phyloP scores from a whole-genome alignment of 1,140 invertebrate genomes.

The Aphidius ervi region DNA sequence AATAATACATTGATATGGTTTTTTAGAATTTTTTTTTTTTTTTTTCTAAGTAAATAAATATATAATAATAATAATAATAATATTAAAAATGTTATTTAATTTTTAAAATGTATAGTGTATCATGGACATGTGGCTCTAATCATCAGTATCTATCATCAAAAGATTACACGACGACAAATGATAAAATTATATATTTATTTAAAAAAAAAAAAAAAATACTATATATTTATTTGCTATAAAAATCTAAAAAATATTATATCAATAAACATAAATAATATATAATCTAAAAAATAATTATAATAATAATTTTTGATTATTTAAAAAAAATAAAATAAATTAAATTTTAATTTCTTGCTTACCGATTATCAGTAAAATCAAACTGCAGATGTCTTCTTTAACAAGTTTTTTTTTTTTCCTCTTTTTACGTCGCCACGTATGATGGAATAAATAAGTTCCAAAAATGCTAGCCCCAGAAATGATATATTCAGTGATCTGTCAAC shows the following conservation, averaged over 20 bases:
- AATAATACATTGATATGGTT: slow-evolving; percentile 10
- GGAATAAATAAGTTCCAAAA: background rate
- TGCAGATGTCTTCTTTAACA: too few species aligned
- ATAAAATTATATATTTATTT: background rate
- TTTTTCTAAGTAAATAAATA: background rate
- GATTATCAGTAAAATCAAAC: background rate
- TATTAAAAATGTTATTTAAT: background rate
- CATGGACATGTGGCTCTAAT: slow-evolving; percentile 20
- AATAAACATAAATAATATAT: background rate
- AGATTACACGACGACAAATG: slow-evolving; percentile 5
- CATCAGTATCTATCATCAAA: background rate
- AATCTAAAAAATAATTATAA: too few species aligned
- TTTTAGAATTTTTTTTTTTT: background rate
- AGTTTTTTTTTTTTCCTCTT: background rate
- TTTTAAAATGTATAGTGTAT: slow-evolving; percentile 3
- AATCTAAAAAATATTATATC: background rate
- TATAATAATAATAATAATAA: background rate
- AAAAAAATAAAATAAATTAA: too few species aligned
- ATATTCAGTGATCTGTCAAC: slow-evolving; percentile 11
- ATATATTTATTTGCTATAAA: too few species aligned
- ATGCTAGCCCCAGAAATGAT: slow-evolving; percentile 2
- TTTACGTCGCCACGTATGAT: slow-evolving; percentile 8
- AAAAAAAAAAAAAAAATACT: too few species aligned
- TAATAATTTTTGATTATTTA: too few species aligned
- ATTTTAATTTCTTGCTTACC: background rate